Evolutionary conservation across 1,140 invertebrate species (phyloP).

Genomic region (Heterodera schachtii): DNA sequence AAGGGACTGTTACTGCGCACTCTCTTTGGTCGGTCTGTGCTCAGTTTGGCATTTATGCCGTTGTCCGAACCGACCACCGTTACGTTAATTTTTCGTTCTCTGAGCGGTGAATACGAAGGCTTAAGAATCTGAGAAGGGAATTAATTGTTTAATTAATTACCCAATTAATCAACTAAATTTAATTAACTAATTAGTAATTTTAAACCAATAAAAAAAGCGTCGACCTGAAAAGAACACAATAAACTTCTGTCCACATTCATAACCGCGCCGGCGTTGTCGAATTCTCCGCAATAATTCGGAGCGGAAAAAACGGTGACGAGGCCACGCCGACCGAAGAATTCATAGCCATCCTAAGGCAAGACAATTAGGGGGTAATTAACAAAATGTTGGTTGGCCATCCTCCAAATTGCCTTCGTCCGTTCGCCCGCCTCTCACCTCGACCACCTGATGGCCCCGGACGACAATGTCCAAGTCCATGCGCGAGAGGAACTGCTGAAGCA

Average conservation of each 20-base stretch:
- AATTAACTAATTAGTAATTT: too few relatives aligned
- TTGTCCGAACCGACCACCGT: neutral
- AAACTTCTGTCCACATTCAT: conserved; percentile 83
- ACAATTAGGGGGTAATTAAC: neutral
- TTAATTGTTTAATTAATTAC: neutral
- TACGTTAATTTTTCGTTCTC: conserved; percentile 39
- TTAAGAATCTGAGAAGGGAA: conserved; percentile 44
- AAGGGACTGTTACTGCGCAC: conserved; percentile 22
- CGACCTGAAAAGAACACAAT: conserved; percentile 74
- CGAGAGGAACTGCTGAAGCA: conserved; percentile 57
- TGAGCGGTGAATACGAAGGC: conserved; percentile 31
- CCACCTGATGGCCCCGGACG: conserved; percentile 56
- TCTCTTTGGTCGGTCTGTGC: conserved; percentile 14
- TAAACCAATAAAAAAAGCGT: neutral
- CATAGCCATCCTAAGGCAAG: conserved; percentile 71
- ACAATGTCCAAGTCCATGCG: conserved; percentile 65
- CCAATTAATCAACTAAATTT: too few relatives aligned
- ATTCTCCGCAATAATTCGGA: conserved; percentile 70
- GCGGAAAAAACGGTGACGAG: conserved; percentile 64
- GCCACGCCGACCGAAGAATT: conserved; percentile 69
- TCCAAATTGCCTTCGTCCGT: too few relatives aligned
- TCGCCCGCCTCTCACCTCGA: conserved; percentile 16
- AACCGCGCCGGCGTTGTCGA: conserved; percentile 74
- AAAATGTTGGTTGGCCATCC: neutral
- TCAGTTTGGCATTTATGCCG: conserved; percentile 21